phyloP scores from a whole-genome alignment of 1,140 invertebrate species.

The Chymomyza costata region DNA sequence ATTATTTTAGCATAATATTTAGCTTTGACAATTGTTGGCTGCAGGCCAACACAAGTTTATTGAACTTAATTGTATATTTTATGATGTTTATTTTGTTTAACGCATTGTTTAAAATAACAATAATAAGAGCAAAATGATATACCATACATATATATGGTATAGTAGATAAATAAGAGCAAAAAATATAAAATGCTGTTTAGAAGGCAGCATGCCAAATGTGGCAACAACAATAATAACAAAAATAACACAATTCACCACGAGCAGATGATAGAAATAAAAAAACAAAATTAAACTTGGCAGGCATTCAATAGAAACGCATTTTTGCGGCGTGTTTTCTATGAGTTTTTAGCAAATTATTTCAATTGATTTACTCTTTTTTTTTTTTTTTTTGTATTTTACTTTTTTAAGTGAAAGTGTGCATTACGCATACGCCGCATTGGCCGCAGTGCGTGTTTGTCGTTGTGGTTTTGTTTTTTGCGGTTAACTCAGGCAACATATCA shows the following conservation, averaged over 20 bases:
- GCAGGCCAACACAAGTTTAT: constrained; percentile 39
- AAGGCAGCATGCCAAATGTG: too few species aligned
- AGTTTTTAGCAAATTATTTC: constrained; percentile 9
- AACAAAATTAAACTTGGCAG: constrained; percentile 37
- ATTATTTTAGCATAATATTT: constrained; percentile 7
- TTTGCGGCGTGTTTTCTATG: constrained; percentile 14
- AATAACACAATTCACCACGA: constrained; percentile 30
- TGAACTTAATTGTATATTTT: too few species aligned
- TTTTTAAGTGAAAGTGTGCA: constrained; percentile 18
- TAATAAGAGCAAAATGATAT: too few species aligned
- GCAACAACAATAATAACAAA: constrained; percentile 55
- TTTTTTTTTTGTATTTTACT: constrained; percentile 20
- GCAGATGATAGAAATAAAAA: constrained; percentile 25
- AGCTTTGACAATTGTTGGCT: constrained; percentile 8
- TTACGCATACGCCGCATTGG: constrained; percentile 1
- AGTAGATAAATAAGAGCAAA: constrained; percentile 16
- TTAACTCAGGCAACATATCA: constrained; percentile 15
- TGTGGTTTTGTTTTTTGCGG: constrained; percentile 21
- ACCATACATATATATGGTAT: too few species aligned
- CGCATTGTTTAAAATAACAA: too few species aligned
- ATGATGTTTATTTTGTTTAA: too few species aligned
- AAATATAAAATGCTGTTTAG: too few species aligned
- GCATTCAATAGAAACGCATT: constrained; percentile 27
- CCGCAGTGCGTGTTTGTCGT: constrained; percentile 19
- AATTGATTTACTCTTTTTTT: constrained; percentile 30